These are phyloP conservation scores for Phytoseiulus persimilis DNA, from an alignment of 2,888 invertebrate species.

Conservation along the genomic window DNA sequence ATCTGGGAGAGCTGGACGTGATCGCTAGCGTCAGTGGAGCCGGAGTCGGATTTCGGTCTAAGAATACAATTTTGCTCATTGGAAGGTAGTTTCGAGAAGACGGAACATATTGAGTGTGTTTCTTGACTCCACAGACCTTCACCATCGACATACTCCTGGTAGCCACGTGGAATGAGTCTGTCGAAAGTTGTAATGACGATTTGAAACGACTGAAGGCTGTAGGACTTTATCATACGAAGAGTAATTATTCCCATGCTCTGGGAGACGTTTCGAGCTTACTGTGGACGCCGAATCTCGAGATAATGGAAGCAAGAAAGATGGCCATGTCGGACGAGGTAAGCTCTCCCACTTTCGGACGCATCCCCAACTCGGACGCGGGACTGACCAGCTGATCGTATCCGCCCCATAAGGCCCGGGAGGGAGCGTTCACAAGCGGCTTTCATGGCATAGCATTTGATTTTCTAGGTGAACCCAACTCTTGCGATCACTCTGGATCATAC, in stretches of 20 bases:
- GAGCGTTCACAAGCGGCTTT: not conserved
- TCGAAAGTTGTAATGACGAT: not conserved
- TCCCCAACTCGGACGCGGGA: too few relatives aligned
- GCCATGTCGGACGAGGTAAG: not conserved
- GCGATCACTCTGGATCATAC: not conserved
- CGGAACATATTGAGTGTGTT: not conserved
- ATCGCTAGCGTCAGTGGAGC: not conserved
- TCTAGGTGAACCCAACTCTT: not conserved
- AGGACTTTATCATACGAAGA: not conserved
- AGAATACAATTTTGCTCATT: too few relatives aligned
- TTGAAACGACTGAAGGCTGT: not conserved
- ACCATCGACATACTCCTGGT: not conserved
- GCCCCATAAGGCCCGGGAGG: too few relatives aligned
- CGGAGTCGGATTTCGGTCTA: not conserved
- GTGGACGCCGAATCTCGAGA: not conserved
- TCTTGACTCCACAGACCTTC: not conserved
- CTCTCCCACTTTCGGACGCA: too few relatives aligned
- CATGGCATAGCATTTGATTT: not conserved
- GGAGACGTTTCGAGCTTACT: not conserved
- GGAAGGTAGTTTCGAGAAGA: too few relatives aligned
- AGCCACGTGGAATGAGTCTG: not conserved
- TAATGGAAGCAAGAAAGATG: not conserved
- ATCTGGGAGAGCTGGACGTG: not conserved
- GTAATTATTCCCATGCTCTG: not conserved
- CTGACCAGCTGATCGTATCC: too few relatives aligned